Base-by-base conservation (phyloP, 2,113 vertebrate species). In the Cyprinodon variegatus region DNA sequence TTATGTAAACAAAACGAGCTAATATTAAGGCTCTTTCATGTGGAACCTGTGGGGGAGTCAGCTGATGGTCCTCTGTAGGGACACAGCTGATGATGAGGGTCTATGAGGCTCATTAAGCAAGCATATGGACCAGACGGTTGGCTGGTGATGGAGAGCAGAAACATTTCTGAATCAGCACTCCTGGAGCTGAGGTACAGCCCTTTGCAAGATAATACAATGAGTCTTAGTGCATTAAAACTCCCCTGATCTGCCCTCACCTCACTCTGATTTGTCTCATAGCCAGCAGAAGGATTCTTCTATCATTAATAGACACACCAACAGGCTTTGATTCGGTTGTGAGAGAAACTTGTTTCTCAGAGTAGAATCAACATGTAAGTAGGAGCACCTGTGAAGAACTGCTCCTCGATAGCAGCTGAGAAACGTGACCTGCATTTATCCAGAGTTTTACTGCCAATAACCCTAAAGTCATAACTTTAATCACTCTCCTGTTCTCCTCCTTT, bases 121-220 rank as follows among this genome's bases (percentile, higher is more conserved):
- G 53, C 87, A 67, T 81, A 80, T 74, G 83, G 64, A 61, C 72
- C 59, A 76, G 61, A 77, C 65, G 11, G 53, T 74, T 66, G 43
- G 22, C 48, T 10, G 22, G 74, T 82, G 87, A 85, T 74, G 64
- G 71, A 77, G 70, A 84, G 72, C 81, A 86, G 69, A 74, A 83
- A 78, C 20, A 3, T 71, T 48, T n/a, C 74, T 83, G 73, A 85
- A 80, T 83, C 83, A 89, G 87, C 84, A 70, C 12, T 77, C 50
- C 11, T 22, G 76, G 50, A 1, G 40, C 75, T 84, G 74, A 83
- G 65, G 76, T 86, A 81, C 72, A 72, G 76, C 85, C 29, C 1
- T 29, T 29, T 29, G 29, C 29, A 29, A 29, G 29, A 29, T 71
- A 79, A 78, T 60, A 57, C 22, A 45, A 38, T 3, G 11, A 60